A percentile compares a stretch with the other conserved stretches of the same genome.
Conservation (phyloP, 1,140 invertebrate genomes). For the Cherax destructor region DNA sequence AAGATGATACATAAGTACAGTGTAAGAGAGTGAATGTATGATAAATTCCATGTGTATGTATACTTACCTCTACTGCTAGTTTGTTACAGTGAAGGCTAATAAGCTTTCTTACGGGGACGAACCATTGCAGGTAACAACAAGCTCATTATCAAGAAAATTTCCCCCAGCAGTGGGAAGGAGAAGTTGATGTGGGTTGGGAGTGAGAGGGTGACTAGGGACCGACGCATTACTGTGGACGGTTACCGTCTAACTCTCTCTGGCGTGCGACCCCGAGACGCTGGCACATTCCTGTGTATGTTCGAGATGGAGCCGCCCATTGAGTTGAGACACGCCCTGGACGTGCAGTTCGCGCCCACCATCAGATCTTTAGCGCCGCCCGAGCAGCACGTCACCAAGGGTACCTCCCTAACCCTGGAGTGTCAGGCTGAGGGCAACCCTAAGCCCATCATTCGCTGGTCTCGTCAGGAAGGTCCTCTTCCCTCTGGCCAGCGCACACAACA, state of each 20-base stretch:
- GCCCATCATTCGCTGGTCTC: conserved; percentile 44
- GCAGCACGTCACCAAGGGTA: conserved; percentile 38
- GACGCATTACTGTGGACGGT: conserved; percentile 46
- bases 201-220: conserved; percentile 43
- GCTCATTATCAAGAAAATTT: conserved; percentile 52
- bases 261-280: conserved; percentile 54
- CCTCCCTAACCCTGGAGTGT: conserved; percentile 31
- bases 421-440: conserved; percentile 37
- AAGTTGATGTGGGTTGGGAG: conserved; percentile 49
- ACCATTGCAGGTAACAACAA: conserved; percentile 27
- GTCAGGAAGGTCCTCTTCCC: conserved; percentile 36
- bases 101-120: too few species aligned
- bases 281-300: conserved; percentile 59
- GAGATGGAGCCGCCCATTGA: conserved; percentile 50
- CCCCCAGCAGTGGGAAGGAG: conserved; percentile 36
- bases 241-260: conserved; percentile 47
- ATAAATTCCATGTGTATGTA: too few species aligned
- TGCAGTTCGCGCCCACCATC: conserved; percentile 43
- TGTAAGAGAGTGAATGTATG: too few species aligned
- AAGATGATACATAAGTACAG: too few species aligned
- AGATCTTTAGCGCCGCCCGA: conserved; percentile 28
- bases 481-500: conserved; percentile 30
- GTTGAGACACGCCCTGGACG: conserved; percentile 35
- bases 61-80: too few species aligned
- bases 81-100: too few species aligned